A percentile compares a stretch with the other conserved stretches of the same genome.
Conservation (phyloP, 2,113 vertebrate genomes). For the Dicentrarchus labrax region DNA sequence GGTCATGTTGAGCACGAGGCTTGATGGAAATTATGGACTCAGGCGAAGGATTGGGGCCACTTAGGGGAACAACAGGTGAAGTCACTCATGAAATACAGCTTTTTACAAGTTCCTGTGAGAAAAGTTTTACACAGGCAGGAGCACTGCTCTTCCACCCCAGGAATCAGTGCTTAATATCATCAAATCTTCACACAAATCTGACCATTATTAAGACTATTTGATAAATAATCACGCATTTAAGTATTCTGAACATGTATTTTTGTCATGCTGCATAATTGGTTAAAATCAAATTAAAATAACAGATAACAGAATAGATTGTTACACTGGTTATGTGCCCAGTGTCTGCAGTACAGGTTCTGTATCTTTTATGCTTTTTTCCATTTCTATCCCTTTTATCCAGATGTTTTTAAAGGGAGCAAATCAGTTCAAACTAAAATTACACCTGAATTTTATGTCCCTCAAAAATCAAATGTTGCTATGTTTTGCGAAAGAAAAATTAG, state of each 20-base stretch:
- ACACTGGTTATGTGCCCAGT: not conserved
- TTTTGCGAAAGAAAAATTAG: not conserved
- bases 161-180: not conserved
- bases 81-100: not conserved
- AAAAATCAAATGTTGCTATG: not conserved
- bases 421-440: not conserved
- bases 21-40: not conserved
- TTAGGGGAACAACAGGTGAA: constrained; percentile 9
- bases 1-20: not conserved
- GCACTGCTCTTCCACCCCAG: not conserved
- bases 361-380: no score
- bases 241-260: not conserved
- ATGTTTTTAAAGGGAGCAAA: not conserved
- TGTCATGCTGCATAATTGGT: not conserved
- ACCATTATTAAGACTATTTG: not conserved
- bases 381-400: not conserved
- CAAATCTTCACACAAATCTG: not conserved
- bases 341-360: not conserved
- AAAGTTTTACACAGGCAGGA: not conserved
- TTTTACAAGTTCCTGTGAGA: not conserved
- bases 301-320: not conserved
- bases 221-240: not conserved
- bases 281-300: not conserved
- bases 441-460: not conserved
- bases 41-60: not conserved